Evolutionary conservation across 2,113 vertebrate species (phyloP), one percentile per base, ranked within the genome.

Genomic region (Procapra przewalskii): DNA sequence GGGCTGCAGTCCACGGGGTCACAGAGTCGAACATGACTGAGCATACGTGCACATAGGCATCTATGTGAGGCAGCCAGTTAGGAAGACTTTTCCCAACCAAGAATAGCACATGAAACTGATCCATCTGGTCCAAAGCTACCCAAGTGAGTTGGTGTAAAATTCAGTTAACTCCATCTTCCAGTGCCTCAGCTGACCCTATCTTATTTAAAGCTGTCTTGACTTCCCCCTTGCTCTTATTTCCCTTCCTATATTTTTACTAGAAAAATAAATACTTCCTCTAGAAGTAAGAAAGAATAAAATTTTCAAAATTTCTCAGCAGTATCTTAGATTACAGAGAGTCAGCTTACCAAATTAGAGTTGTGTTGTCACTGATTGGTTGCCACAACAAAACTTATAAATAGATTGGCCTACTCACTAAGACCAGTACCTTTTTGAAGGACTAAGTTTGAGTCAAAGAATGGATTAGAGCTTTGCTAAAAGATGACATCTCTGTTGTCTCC

Each of bases 371-470:
- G 60, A 55, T 88, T 97, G 95, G 97, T 97, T 98, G 98, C 98
- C 90, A 97, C 91, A 92, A 98, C 98, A 98, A 97, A 98, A 90
- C 98, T 98, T 98, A 98, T 98, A 98, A 98, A 98, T 98, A 98
- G 98, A 98, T 98, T 98, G 98, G 95, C 97, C 98, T 98, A 94
- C 95, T 98, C 97, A 98, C 97, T 98, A 98, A 98, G 98, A 97
- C 97, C 88, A 93, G 94, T 98, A 98, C 95, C 97, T 95, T 98
- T 98, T 82, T 96, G 92, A 98, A 98, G 98, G 96, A 98, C 95
- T 97, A 96, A 98, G 97, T 98, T 98, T 97, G 97, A 95, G 93
- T 98, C 92, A 97, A 97, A 98, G 97, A 98, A 97, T 98, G 98
- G 97, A 97, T 98, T 98, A 98, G 93, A 96, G 97, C 97, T 98